phyloP scores from a whole-genome alignment of 1,140 invertebrate species.

The Centruroides sculpturatus region DNA sequence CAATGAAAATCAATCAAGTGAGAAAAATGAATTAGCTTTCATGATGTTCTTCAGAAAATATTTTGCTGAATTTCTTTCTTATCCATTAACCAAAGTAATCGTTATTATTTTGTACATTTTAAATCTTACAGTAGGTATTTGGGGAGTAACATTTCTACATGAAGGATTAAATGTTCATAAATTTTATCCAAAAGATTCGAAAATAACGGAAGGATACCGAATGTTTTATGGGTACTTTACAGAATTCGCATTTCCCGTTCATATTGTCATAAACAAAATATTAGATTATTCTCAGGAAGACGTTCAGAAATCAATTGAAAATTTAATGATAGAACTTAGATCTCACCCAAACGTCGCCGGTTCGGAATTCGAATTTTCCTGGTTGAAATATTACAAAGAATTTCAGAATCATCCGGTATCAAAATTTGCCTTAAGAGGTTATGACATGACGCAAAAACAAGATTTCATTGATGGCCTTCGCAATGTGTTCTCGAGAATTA shows the following conservation, averaged over 20 bases:
- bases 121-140: conserved; percentile 69
- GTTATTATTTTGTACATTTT: conserved; percentile 59
- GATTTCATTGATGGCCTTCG: conserved; percentile 60
- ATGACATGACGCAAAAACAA: conserved; percentile 51
- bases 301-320: conserved; percentile 60
- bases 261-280: conserved; percentile 66
- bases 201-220: conserved; percentile 75
- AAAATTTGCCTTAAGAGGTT: conserved; percentile 40
- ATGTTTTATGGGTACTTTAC: conserved; percentile 73
- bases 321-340: conserved; percentile 61
- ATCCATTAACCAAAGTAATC: conserved; percentile 52
- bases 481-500: conserved; percentile 32
- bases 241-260: conserved; percentile 76
- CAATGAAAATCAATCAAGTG: too few relatives aligned
- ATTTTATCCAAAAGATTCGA: conserved; percentile 69
- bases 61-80: conserved; percentile 57
- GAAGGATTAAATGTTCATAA: conserved; percentile 75
- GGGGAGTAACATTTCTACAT: conserved; percentile 69
- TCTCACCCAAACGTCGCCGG: conserved; percentile 54
- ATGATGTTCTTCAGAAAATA: conserved; percentile 79
- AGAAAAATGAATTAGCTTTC: conserved; percentile 25
- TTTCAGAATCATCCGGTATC: conserved; percentile 58
- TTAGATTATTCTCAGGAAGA: conserved; percentile 68
- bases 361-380: conserved; percentile 68
- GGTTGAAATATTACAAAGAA: conserved; percentile 66